Conservation (phyloP, 2,888 invertebrate genomes). For the Oligia strigilis region DNA sequence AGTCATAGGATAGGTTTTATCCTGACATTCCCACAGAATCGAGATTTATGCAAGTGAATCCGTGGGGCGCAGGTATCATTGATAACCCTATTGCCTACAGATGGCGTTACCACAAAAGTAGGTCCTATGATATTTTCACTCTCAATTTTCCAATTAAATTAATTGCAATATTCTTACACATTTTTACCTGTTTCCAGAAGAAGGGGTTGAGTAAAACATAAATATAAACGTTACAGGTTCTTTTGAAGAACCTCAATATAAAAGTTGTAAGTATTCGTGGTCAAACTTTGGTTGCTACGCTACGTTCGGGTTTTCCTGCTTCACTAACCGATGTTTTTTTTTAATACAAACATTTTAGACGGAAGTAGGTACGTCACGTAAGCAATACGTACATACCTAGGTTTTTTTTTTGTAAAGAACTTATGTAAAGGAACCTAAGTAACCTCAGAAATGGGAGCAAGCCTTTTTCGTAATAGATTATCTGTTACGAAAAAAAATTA, state of each 20-base stretch:
- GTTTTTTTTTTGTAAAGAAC: neutral
- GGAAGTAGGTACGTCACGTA: neutral
- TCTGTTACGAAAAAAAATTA: neutral
- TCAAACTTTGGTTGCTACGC: neutral
- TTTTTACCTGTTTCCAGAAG: neutral
- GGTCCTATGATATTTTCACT: neutral
- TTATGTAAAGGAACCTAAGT: neutral
- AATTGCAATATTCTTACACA: neutral
- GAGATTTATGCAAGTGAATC: neutral
- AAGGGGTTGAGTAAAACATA: neutral
- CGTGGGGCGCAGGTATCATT: neutral
- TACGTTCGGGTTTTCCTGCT: neutral
- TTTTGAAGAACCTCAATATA: neutral
- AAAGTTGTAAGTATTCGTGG: slow-evolving; percentile 5
- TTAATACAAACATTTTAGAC: neutral
- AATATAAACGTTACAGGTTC: neutral
- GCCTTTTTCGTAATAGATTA: no score
- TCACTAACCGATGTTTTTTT: neutral
- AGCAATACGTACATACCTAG: neutral
- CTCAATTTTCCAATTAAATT: neutral
- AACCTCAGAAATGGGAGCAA: neutral
- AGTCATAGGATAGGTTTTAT: no score
- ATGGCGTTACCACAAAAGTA: neutral
- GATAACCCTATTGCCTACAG: neutral
- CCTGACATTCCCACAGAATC: no score